Base-by-base conservation (phyloP, 2,888 invertebrate genomes). In the Phytoseiulus persimilis region DNA sequence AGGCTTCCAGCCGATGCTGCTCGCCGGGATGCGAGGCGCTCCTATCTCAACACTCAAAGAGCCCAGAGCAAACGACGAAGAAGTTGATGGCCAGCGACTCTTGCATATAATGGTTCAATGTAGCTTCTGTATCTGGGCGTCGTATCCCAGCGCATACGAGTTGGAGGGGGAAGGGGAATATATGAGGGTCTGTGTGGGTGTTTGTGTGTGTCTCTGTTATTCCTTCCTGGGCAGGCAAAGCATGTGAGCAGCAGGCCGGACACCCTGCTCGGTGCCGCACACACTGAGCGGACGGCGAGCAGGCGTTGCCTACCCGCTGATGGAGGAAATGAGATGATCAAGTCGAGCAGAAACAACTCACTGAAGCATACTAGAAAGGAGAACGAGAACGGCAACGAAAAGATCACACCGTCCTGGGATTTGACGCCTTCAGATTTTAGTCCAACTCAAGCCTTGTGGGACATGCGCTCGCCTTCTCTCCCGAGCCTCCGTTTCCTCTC, bases 331-430 rank as follows among this genome's bases (percentile, higher is more conserved):
- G 65, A 65, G 65, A 65, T 65, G 65, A 65, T 65, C 23, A 65
- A 65, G 65, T 65, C 65, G 65, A 65, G 65, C 65, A 65, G 65
- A 65, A 65, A 65, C 65, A 65, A 65, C 65, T 65, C 65, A 65
- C 65, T 65, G 65, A 65, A 65, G 65, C 65, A 65, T 65, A 28
- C 65, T 65, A 65, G 65, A 65, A 65, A 65, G 65, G 65, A 65
- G 65, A 65, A 65, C 65, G 65, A 65, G n/a, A n/a, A n/a, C n/a
- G 46, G 46, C 46, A 14, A 46, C 46, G 65, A 65, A 65, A 28
- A 14, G 65, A 65, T 65, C 65, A 65, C 65, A 65, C 28, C 65
- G 5, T 23, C 65, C 65, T 65, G 65, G 65, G 65, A 65, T 65
- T 65, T 65, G 65, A 65, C 11, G 65, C 65, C 65, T 65, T 23